A percentile compares a stretch with the other conserved stretches of the same genome.
Conservation (phyloP, 2,797 vertebrate species). For the Silurus aristotelis region DNA sequence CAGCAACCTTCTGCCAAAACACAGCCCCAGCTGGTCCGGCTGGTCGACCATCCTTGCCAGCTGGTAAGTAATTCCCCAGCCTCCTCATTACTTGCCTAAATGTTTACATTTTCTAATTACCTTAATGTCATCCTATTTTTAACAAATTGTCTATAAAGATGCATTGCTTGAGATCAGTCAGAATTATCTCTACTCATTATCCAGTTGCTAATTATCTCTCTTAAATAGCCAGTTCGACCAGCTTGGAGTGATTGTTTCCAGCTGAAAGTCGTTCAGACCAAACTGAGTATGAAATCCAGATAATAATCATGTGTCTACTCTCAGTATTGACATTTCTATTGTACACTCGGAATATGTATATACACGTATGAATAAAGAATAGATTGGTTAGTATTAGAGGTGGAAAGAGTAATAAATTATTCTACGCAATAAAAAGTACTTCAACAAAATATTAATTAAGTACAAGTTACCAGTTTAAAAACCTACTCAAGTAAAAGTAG, state of each 20-base stretch:
- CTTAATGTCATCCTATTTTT: not conserved
- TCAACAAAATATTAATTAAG: too few species aligned
- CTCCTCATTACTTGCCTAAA: not conserved
- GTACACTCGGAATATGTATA: not conserved
- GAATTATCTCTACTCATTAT: not conserved
- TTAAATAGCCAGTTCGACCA: not conserved
- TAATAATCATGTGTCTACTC: not conserved
- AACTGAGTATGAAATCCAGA: not conserved
- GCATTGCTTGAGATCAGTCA: not conserved
- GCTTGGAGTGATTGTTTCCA: not conserved
- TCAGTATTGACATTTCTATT: not conserved
- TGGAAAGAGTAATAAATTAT: too few species aligned
- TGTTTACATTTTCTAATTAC: conserved; percentile 4
- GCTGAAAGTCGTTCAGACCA: not conserved
- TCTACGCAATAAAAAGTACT: too few species aligned
- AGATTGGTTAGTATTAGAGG: not conserved
- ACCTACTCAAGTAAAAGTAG: too few species aligned
- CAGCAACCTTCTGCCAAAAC: conserved; percentile 25
- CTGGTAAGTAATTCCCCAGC: conserved; percentile 23
- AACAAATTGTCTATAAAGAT: not conserved
- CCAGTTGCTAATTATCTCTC: not conserved
- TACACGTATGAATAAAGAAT: not conserved
- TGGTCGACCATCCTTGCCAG: conserved; percentile 12
- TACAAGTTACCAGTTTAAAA: too few species aligned
- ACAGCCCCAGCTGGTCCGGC: conserved; percentile 13